Conservation (phyloP, 92 coral and sea anemone species). For the Siderastrea radians region DNA sequence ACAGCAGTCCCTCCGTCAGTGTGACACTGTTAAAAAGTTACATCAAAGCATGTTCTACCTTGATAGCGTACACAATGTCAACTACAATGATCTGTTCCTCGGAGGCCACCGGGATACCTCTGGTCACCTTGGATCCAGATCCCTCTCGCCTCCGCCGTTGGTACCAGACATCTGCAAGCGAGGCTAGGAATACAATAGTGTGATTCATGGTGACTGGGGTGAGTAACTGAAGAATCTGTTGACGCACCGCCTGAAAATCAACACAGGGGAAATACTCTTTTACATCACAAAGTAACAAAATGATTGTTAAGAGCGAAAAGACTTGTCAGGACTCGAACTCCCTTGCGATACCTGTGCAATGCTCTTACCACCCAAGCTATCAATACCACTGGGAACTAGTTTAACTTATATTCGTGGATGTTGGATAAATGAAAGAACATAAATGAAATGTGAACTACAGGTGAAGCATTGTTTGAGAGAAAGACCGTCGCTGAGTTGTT, state of each 20-base stretch:
- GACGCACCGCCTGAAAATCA: constrained; percentile 84
- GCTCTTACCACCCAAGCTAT: too few relatives aligned
- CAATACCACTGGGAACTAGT: too few relatives aligned
- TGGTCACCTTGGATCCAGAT: constrained; percentile 54
- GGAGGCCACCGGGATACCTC: constrained; percentile 79
- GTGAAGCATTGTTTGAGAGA: too few relatives aligned
- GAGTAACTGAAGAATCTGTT: constrained; percentile 90
- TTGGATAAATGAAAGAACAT: too few relatives aligned
- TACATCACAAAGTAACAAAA: background rate
- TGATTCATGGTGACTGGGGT: constrained; percentile 98
- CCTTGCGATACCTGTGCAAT: too few relatives aligned
- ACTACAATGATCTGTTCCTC: constrained; percentile 90
- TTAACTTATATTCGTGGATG: too few relatives aligned
- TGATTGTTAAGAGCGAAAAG: background rate
- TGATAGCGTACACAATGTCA: constrained; percentile 90
- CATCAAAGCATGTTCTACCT: constrained; percentile 56
- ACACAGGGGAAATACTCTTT: too few relatives aligned
- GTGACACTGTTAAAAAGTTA: background rate
- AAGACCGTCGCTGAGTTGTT: too few relatives aligned
- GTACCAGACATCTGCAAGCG: constrained; percentile 99
- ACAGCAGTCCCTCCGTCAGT: too few relatives aligned
- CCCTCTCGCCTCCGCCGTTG: constrained; percentile 85
- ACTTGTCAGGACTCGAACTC: too few relatives aligned
- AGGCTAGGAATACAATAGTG: constrained; percentile 94
- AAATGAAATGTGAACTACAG: too few relatives aligned